A percentile compares a stretch with the other conserved stretches of the same genome.
These are phyloP conservation scores for Synanceia verrucosa DNA, from an alignment of 2,797 vertebrate species.

Conservation along the genomic window DNA sequence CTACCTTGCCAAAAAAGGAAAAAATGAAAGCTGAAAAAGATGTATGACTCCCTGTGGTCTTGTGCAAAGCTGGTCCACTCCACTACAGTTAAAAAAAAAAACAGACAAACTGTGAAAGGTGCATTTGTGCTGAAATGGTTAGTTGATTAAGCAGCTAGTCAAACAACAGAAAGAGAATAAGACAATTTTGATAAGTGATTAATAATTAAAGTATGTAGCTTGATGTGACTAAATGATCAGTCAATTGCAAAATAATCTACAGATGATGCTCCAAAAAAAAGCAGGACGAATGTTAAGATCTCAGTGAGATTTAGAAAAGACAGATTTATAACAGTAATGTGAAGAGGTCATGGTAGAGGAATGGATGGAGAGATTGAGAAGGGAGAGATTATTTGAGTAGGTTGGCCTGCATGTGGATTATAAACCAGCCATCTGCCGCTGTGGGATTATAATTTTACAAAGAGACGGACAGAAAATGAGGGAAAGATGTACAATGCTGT, in stretches of 20 bases:
- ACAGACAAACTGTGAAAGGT: neutral
- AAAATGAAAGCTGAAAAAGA: constrained; percentile 40
- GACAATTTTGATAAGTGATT: neutral
- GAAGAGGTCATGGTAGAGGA: constrained; percentile 30
- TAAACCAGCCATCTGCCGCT: constrained; percentile 72
- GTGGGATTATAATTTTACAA: constrained; percentile 67
- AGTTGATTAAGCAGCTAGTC: neutral
- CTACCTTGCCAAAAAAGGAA: constrained; percentile 13
- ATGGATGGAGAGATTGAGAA: constrained; percentile 46
- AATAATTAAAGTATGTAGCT: neutral
- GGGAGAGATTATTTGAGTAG: constrained; percentile 67
- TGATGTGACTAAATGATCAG: neutral
- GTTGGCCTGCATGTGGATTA: constrained; percentile 69
- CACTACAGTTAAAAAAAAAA: neutral
- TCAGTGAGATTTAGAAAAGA: neutral
- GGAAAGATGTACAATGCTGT: neutral
- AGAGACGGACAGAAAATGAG: constrained; percentile 43
- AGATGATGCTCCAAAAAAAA: neutral
- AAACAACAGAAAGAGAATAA: neutral
- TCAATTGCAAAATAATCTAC: neutral
- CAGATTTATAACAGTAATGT: constrained; percentile 12
- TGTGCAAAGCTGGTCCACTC: constrained; percentile 15
- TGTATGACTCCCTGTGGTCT: constrained; percentile 19
- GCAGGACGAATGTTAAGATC: neutral
- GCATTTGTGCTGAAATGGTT: neutral